Percentiles rank a stretch among this genome's conserved stretches.
Evolutionary conservation across 1,140 invertebrate species (phyloP).

Genomic region (Lepidurus packardi): DNA sequence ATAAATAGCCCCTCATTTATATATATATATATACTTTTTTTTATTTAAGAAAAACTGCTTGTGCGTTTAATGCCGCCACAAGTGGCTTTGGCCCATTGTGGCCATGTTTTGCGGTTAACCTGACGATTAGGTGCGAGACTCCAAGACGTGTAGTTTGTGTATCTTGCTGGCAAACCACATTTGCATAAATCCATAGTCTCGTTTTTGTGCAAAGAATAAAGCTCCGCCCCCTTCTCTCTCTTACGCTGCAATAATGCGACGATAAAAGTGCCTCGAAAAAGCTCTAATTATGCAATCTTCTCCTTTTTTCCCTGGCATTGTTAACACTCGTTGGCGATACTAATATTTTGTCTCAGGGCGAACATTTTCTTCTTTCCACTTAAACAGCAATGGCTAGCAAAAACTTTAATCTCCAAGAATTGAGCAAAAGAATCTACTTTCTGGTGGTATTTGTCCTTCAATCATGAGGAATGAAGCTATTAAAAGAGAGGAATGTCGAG

Average conservation of each 20-base stretch:
- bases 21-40: neutral
- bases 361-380: neutral
- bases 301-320: neutral
- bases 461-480: too few relatives aligned
- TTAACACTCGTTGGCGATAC: neutral
- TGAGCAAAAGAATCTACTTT: too few relatives aligned
- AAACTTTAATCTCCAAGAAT: too few relatives aligned
- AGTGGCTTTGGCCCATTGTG: conserved; percentile 20
- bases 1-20: conserved; percentile 16
- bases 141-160: conserved; percentile 1
- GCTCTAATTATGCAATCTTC: neutral
- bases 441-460: too few relatives aligned
- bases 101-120: conserved; percentile 17
- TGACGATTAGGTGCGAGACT: conserved; percentile 17
- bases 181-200: neutral
- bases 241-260: neutral
- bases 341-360: neutral
- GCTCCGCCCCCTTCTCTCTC: conserved; percentile 1
- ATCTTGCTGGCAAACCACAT: neutral
- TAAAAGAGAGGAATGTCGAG: too few relatives aligned
- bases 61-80: conserved; percentile 3
- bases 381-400: too few relatives aligned
- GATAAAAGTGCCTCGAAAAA: neutral
- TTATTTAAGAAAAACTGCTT: neutral
- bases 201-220: neutral